A percentile compares a stretch with the other conserved stretches of the same genome.
Conservation (phyloP, 1,140 invertebrate species). For the Drosophila gunungcola region DNA sequence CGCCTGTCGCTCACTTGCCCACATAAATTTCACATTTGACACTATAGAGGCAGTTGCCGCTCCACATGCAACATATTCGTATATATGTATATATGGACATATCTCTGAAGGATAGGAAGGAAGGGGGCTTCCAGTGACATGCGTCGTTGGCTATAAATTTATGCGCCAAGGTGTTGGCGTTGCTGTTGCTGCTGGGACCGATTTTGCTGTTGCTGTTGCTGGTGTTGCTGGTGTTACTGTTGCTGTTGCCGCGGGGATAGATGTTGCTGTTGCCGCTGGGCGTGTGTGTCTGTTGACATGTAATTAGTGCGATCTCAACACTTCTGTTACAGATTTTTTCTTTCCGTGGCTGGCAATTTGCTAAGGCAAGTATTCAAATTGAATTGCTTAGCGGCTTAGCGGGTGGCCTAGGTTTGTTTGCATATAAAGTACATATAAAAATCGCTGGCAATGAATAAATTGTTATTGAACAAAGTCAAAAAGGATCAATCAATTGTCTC, state of each 20-base stretch:
- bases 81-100: slow-evolving; percentile 19
- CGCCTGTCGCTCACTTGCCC: slow-evolving; percentile 43
- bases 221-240: slow-evolving; percentile 47
- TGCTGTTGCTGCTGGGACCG: slow-evolving; percentile 31
- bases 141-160: slow-evolving; percentile 78
- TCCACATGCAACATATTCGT: slow-evolving; percentile 63
- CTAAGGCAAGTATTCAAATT: slow-evolving; percentile 75
- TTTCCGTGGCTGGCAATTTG: slow-evolving; percentile 53
- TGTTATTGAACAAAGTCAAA: slow-evolving; percentile 2
- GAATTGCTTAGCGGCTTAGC: slow-evolving; percentile 59
- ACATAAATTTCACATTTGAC: slow-evolving; percentile 82
- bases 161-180: slow-evolving; percentile 77
- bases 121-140: slow-evolving; percentile 52
- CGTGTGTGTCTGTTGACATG: slow-evolving; percentile 65
- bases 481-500: slow-evolving; percentile 32
- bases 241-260: slow-evolving; percentile 9
- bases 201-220: slow-evolving; percentile 25
- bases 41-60: slow-evolving; percentile 61
- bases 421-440: slow-evolving; percentile 16
- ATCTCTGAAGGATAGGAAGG: slow-evolving; percentile 5
- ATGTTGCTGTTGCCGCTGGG: slow-evolving; percentile 42
- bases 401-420: slow-evolving; percentile 41
- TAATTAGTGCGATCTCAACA: slow-evolving; percentile 82
- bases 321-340: slow-evolving; percentile 69
- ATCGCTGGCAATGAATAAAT: slow-evolving; percentile 32